Evolutionary conservation across 1,140 invertebrate genomes (phyloP), one percentile per base, ranked within the genome.

Genomic region (Aricia agestis): DNA sequence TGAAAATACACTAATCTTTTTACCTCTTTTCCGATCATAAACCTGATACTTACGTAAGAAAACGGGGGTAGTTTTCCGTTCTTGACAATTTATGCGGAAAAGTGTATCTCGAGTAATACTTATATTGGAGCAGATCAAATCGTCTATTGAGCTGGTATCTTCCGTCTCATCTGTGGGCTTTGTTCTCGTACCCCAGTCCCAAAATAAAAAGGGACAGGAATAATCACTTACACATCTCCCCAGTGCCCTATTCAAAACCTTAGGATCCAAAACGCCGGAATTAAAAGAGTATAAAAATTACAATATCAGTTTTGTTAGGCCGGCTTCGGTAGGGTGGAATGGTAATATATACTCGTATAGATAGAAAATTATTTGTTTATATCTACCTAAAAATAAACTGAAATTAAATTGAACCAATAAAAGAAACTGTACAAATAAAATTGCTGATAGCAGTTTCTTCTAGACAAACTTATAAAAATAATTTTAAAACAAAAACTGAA

Each of bases 231-330:
- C 45, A 52, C 10, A 9, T 5, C 45, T 52, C 45, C 45, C 45
- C 45, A 52, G 45, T 52, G 45, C 45, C 45, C 45, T 52, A 52
- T 52, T 15, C 45, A 52, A 52, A 52, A 52, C 45, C 45, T 52
- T 52, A 52, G 45, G 45, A 52, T 13, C 45, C 45, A 52, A 52
- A 52, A 52, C 45, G 9, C 11, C 45, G 45, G 45, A 52, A 13
- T 52, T 52, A 52, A 52, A 52, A 52, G 45, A 13, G 45, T 52
- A 52, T 52, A 52, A 52, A 52, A 52, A 52, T 52, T 52, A 52
- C 3, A 52, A 52, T 52, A 52, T 52, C 45, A 11, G 45, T 52
- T 52, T 52, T 9, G 45, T 52, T 52, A 3, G 10, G 1, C 4
- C 9, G 2, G 1, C 45, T 52, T 52, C 45, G 10, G 11, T 42